These are phyloP conservation scores for Epiblema foenella DNA, from an alignment of 2,888 invertebrate species.

Conservation along the genomic window DNA sequence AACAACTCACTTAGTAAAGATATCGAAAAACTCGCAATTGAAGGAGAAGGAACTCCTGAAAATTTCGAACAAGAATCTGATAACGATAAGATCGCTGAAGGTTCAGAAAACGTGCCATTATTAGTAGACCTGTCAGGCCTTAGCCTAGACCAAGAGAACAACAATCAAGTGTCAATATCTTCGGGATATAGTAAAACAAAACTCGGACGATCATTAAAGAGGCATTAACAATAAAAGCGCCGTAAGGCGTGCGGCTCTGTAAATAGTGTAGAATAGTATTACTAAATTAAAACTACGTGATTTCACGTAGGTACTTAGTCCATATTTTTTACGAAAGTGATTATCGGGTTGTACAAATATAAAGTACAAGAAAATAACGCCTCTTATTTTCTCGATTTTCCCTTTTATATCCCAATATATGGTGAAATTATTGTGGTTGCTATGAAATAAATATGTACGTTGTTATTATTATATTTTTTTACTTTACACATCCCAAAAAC, in stretches of 20 bases:
- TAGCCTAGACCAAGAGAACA: slow-evolving; percentile 69
- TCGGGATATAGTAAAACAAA: slow-evolving; percentile 84
- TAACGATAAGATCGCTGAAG: slow-evolving; percentile 67
- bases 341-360: slow-evolving; percentile 81
- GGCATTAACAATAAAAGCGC: slow-evolving; percentile 65
- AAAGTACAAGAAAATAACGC: slow-evolving; percentile 62
- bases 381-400: slow-evolving; percentile 42
- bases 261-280: slow-evolving; percentile 81
- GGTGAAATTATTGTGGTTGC: slow-evolving; percentile 21
- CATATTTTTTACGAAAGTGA: slow-evolving; percentile 78
- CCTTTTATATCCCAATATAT: slow-evolving; percentile 15
- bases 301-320: slow-evolving; percentile 74
- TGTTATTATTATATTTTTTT: slow-evolving; percentile 40
- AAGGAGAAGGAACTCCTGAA: slow-evolving; percentile 79
- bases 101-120: slow-evolving; percentile 83
- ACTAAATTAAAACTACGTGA: slow-evolving; percentile 80
- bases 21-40: slow-evolving; percentile 84
- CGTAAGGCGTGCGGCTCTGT: slow-evolving; percentile 66
- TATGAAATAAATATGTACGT: slow-evolving; percentile 38
- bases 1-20: slow-evolving; percentile 90
- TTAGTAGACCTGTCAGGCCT: slow-evolving; percentile 79
- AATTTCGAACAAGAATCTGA: slow-evolving; percentile 63
- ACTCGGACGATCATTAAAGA: slow-evolving; percentile 77
- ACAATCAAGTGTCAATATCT: slow-evolving; percentile 77
- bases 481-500: neutral